Base-by-base conservation (phyloP, 2,797 vertebrate genomes). In the Scolopax rusticola region DNA sequence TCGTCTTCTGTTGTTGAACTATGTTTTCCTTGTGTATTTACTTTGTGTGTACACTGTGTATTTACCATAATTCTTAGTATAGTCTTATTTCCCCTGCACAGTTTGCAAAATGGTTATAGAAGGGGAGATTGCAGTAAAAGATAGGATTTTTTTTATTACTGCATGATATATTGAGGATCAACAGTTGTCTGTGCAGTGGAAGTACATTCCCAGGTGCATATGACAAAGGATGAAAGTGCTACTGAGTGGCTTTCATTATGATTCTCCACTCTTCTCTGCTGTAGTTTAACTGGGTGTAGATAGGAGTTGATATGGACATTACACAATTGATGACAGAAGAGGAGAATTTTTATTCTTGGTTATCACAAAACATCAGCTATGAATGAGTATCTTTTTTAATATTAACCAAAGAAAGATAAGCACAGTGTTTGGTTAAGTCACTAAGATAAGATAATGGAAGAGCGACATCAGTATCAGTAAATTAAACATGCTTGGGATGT, bases 11-110 rank as follows among this genome's bases (percentile, higher is more conserved):
- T 51, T 36, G 23, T 10, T 41, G 57, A 41, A 67, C 24, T 45
- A 1, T 1, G 1, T 69, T 56, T 48, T 47, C 2, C 6, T 41
- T 36, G 9, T 41, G 9, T 27, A 3, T 56, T 81, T 63, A 11
- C 23, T 40, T 2, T 48, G 3, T 2, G 1, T 15, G 13, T 51
- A 51, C 50, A 27, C 32, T 57, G 1, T 48, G 3, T 30, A 4
- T 54, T 74, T 80, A 33, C 17, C 15, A 12, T 11, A 33, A 17
- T 17, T 69, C 14, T 32, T 33, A 28, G 7, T 40, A 6, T 7
- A 12, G 25, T 64, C 17, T 74, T n/a, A 64, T 32, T 79, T 48
- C 11, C 20, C 15, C 6, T 23, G 5, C 8, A 20, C 10, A 24
- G 9, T 36, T 40, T 41, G n/a, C 7, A 45, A 41, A 78, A 33